Base-by-base conservation (phyloP, 2,797 vertebrate species). In the Lateolabrax maculatus region DNA sequence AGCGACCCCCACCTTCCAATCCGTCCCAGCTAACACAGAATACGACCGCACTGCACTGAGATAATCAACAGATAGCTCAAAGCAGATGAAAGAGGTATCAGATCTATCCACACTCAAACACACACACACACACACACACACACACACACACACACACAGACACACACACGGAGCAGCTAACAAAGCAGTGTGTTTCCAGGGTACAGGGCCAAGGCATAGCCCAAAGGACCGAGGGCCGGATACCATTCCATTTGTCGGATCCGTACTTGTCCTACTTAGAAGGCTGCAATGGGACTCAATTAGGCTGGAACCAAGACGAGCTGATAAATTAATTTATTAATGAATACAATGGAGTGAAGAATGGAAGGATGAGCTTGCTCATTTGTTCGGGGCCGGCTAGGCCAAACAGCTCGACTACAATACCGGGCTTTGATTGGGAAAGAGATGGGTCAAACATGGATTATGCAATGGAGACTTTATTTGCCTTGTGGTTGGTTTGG, bases 251-350 rank as follows among this genome's bases (percentile, higher is more conserved):
- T 94, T 95, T 95, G 93, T 94, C 89, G 77, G 90, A 94, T 93
- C 88, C 68, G 84, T 91, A 88, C 84, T 67, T 94, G 93, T 94
- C 94, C 94, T 95, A 95, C 94, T 95, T 95, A 92, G 90, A 89
- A 88, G 88, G 86, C 87, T 93, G 94, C 92, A 85, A 92, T 86
- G 95, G 93, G 95, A 95, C 91, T 95, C 94, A 95, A 95, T 96
- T 95, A 95, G 90, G 90, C 93, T 94, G 90, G 93, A 95, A 94
- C 91, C 91, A 92, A 93, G 92, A 94, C 63, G 87, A 92, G 90
- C 85, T 89, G 91, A 94, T 95, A 89, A 93, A 94, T 95, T 94
- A 90, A 95, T 95, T 90, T 93, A 95, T 95, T 95, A 95, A 95
- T 95, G 93, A 95, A 93, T 89, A 93, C 92, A 94, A 93, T 93